These are phyloP conservation scores for Acomys russatus DNA, from an alignment of 2,797 vertebrate genomes.

Conservation along the genomic window DNA sequence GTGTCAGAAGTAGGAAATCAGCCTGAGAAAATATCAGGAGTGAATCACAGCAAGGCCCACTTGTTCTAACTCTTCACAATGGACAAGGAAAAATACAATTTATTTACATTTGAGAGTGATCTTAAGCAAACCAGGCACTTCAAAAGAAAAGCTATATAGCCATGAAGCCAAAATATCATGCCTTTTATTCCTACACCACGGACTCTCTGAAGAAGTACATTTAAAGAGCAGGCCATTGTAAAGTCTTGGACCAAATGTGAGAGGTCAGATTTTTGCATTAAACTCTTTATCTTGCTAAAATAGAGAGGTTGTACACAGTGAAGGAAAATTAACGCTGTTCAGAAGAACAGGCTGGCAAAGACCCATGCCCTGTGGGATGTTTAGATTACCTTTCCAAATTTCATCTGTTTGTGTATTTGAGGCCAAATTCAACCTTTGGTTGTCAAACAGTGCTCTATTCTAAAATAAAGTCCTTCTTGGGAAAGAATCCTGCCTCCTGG, in stretches of 20 bases:
- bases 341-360: slow-evolving; percentile 48
- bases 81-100: neutral
- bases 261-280: neutral
- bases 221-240: neutral
- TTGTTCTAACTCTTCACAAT: neutral
- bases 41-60: neutral
- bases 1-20: neutral
- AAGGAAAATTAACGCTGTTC: slow-evolving; percentile 16
- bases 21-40: neutral
- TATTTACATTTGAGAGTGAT: neutral
- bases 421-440: slow-evolving; percentile 57
- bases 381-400: slow-evolving; percentile 61
- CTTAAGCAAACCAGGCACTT: slow-evolving; percentile 6
- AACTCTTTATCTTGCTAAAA: neutral
- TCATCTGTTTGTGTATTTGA: slow-evolving; percentile 21
- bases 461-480: slow-evolving; percentile 40
- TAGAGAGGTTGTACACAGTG: neutral
- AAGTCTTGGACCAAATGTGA: neutral
- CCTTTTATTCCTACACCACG: neutral
- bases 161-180: slow-evolving; percentile 7
- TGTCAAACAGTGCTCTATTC: slow-evolving; percentile 71
- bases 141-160: neutral
- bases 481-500: slow-evolving; percentile 12
- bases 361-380: neutral
- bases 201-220: neutral